Conservation (phyloP, 1,140 invertebrate species). For the Papilio dardanus region DNA sequence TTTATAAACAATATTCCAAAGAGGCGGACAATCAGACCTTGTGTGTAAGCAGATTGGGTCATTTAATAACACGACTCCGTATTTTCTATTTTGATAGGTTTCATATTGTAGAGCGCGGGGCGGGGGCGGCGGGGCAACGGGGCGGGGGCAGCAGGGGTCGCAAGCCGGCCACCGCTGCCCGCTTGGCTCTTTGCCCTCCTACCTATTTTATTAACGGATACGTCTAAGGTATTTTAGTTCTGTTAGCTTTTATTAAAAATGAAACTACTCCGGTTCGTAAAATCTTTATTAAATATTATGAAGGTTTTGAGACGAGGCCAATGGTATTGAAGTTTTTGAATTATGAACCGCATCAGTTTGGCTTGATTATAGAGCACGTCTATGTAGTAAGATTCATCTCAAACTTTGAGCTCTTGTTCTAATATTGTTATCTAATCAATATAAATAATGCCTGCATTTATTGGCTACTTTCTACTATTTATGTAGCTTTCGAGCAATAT, state of each 20-base stretch:
- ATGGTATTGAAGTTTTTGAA: not conserved
- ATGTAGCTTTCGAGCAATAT: not conserved
- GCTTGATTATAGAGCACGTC: not conserved
- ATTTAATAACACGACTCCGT: conserved; percentile 47
- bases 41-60: conserved; percentile 39
- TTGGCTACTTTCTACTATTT: not conserved
- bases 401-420: not conserved
- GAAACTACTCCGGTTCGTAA: conserved; percentile 29
- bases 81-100: conserved; percentile 59
- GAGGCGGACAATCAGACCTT: not conserved
- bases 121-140: not conserved
- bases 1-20: conserved; percentile 10
- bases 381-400: not conserved
- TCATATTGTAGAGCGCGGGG: conserved; percentile 58
- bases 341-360: not conserved
- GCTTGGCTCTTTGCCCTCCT: conserved; percentile 54
- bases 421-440: not conserved
- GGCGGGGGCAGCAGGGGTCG: conserved; percentile 27
- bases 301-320: conserved; percentile 7
- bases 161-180: conserved; percentile 43
- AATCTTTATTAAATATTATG: conserved; percentile 35
- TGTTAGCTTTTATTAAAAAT: conserved; percentile 43
- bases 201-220: conserved; percentile 41
- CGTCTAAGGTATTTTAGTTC: conserved; percentile 46
- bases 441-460: not conserved